phyloP scores from a whole-genome alignment of 1,140 invertebrate genomes.

The Drosophila truncata region DNA sequence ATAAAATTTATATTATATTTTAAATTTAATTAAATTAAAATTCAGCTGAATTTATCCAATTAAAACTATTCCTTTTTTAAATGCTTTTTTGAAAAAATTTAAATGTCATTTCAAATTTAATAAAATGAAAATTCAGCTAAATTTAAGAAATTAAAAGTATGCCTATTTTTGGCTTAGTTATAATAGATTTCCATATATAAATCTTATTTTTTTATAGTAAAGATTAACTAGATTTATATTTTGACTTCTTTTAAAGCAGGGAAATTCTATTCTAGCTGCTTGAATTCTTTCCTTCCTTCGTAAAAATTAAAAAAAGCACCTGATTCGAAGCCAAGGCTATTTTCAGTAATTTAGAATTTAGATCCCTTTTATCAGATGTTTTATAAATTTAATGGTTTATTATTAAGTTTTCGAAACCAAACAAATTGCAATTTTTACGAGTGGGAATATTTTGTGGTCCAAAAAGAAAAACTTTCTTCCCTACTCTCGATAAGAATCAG shows the following conservation, averaged over 20 bases:
- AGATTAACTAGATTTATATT: background rate
- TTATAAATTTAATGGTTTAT: slow-evolving; percentile 26
- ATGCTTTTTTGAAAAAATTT: too few species aligned
- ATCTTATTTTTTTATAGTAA: background rate
- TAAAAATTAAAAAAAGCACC: background rate
- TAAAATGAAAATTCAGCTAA: too few species aligned
- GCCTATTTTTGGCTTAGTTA: too few species aligned
- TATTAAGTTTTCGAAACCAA: slow-evolving; percentile 21
- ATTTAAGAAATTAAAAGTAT: too few species aligned
- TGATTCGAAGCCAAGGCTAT: background rate
- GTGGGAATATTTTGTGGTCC: slow-evolving; percentile 17
- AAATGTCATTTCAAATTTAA: too few species aligned
- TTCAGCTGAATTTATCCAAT: too few species aligned
- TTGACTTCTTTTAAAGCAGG: background rate
- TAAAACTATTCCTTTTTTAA: too few species aligned
- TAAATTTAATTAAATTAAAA: too few species aligned
- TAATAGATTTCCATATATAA: too few species aligned
- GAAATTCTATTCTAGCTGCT: background rate
- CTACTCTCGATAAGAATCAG: slow-evolving; percentile 23
- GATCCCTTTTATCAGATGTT: slow-evolving; percentile 2
- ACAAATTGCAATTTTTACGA: slow-evolving; percentile 56
- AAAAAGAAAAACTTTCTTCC: slow-evolving; percentile 24
- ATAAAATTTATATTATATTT: too few species aligned
- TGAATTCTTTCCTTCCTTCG: too few species aligned
- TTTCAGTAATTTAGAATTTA: slow-evolving; percentile 5